Percentiles rank a stretch among this genome's conserved stretches.
phyloP scores from a whole-genome alignment of 2,797 vertebrate species.

The Acrocephalus scirpaceus region DNA sequence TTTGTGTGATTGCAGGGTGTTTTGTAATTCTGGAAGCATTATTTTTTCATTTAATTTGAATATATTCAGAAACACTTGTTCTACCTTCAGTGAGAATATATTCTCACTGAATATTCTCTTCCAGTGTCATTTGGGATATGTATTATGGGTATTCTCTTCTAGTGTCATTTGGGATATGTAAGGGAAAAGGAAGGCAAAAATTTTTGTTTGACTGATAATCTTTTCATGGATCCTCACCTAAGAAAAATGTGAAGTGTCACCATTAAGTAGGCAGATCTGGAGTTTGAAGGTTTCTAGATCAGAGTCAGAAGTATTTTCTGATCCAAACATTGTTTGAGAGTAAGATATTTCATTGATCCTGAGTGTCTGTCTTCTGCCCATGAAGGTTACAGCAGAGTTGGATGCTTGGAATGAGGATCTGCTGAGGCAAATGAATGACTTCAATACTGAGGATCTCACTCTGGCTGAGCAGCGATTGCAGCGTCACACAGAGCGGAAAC shows the following conservation, averaged over 20 bases:
- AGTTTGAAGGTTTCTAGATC: neutral
- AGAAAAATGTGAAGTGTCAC: neutral
- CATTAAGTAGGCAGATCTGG: neutral
- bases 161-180: neutral
- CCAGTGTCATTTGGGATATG: neutral
- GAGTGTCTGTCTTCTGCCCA: neutral
- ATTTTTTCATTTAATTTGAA: neutral
- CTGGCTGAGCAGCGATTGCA: slow-evolving; percentile 93
- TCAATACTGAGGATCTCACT: slow-evolving; percentile 88
- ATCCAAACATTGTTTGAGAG: neutral
- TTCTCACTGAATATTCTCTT: too few species aligned
- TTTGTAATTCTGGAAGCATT: neutral
- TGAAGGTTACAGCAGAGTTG: slow-evolving; percentile 92
- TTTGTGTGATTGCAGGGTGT: neutral
- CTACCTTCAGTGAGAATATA: neutral
- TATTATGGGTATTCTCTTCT: too few species aligned
- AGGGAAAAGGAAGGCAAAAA: neutral
- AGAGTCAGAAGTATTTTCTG: neutral
- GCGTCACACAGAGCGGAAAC: slow-evolving; percentile 89
- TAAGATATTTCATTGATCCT: neutral
- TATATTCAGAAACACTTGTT: neutral
- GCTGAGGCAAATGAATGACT: slow-evolving; percentile 89
- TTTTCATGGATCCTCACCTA: neutral
- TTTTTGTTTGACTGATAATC: neutral
- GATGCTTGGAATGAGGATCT: slow-evolving; percentile 97